A percentile compares a stretch with the other conserved stretches of the same genome.
Evolutionary conservation across 37 sponge, comb jelly and placozoan genomes (phyloP).

Genomic region (Halisarca cf. caerulea): DNA sequence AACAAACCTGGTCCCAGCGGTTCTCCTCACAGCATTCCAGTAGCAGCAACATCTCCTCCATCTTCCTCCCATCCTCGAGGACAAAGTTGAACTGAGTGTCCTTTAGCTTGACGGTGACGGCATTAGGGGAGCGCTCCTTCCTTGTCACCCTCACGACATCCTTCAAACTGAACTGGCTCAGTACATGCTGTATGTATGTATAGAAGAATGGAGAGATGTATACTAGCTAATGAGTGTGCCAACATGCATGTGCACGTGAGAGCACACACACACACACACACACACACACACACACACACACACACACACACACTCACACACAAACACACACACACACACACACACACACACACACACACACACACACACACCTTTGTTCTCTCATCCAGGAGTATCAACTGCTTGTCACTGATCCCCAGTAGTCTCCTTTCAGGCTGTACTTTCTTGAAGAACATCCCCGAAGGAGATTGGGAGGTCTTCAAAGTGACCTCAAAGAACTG

Average conservation of each 20-base stretch:
- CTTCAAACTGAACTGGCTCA: constrained; percentile 20
- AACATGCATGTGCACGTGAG: neutral
- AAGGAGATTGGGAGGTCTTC: neutral
- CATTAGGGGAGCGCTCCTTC: neutral
- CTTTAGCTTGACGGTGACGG: constrained; percentile 13
- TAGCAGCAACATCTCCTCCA: neutral
- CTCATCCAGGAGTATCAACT: constrained; percentile 75
- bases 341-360: too few species aligned
- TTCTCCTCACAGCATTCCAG: constrained; percentile 12
- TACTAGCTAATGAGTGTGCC: too few species aligned
- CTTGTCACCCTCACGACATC: neutral
- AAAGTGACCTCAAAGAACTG: constrained; percentile 75
- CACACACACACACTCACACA: neutral
- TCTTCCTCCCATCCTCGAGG: neutral
- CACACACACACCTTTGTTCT: constrained; percentile 76
- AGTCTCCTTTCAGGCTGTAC: constrained; percentile 53
- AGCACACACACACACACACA: too few species aligned
- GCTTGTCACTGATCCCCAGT: constrained; percentile 67
- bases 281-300: neutral
- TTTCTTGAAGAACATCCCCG: constrained; percentile 50
- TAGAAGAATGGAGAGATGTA: too few species aligned
- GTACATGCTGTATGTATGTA: constrained; percentile 19
- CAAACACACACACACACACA: neutral
- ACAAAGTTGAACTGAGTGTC: constrained; percentile 20
- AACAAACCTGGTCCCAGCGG: neutral